These are phyloP conservation scores for Aramus guarauna DNA, from an alignment of 2,113 vertebrate species.

Conservation along the genomic window DNA sequence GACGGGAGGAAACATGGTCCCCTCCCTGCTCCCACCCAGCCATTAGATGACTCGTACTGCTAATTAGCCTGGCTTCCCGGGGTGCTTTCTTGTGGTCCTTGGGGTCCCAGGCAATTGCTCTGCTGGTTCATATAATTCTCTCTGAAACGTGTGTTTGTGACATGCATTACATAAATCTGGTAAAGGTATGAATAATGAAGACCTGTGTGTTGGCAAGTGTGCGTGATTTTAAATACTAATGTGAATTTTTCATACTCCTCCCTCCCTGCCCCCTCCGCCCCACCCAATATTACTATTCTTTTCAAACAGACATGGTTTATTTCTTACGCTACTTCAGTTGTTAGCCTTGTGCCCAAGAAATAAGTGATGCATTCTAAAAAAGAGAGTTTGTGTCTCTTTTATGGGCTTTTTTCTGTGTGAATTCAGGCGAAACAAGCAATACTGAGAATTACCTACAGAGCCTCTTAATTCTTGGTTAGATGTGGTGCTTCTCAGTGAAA, in stretches of 20 bases:
- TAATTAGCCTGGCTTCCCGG: not conserved
- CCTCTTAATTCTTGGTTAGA: not conserved
- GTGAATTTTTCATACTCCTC: not conserved
- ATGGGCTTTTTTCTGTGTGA: not conserved
- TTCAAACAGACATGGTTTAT: not conserved
- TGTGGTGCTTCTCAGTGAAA: not conserved
- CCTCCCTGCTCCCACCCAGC: not conserved
- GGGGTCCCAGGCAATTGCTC: not conserved
- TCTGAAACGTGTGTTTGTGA: not conserved
- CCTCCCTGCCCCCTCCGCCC: no score
- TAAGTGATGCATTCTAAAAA: not conserved
- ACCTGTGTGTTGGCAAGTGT: not conserved
- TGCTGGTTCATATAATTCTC: not conserved
- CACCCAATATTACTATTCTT: not conserved
- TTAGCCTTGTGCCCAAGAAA: not conserved
- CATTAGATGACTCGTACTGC: accelerated
- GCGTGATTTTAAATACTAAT: not conserved
- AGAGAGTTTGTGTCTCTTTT: not conserved
- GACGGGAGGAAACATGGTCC: not conserved
- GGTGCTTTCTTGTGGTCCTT: not conserved
- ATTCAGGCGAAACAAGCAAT: not conserved
- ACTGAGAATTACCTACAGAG: not conserved
- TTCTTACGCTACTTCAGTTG: not conserved
- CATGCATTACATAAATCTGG: not conserved
- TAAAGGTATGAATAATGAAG: not conserved